Percentiles rank a stretch among this genome's conserved stretches.
Evolutionary conservation across 35 echinoderm and acorn worm genomes (phyloP).

Genomic region (Apostichopus californicus): DNA sequence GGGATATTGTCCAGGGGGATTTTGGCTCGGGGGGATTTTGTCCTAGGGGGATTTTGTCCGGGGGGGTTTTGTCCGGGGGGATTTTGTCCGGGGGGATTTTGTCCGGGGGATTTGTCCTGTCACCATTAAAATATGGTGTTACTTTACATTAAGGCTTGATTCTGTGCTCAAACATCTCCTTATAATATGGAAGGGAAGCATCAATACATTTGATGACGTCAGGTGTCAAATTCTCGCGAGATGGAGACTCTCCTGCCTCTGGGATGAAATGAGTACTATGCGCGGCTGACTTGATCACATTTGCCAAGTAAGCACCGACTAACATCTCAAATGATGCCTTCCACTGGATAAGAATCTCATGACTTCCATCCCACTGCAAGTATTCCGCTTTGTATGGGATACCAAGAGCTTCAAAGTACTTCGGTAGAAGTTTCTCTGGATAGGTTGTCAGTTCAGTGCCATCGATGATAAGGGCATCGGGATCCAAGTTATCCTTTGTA

Average conservation of each 20-base stretch:
- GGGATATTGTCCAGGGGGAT: too few relatives aligned
- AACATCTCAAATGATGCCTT: background rate
- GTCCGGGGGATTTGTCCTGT: too few relatives aligned
- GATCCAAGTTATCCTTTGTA: conserved; percentile 40
- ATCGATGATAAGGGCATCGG: conserved; percentile 60
- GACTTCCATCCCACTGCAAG: conserved; percentile 30
- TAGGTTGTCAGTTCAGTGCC: conserved; percentile 43
- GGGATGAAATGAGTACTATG: conserved; percentile 24
- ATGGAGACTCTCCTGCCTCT: background rate
- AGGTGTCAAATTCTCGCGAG: conserved; percentile 4
- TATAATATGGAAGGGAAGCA: conserved; percentile 17
- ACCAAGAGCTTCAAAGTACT: conserved; percentile 66
- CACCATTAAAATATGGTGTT: too few relatives aligned
- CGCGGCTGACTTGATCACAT: background rate
- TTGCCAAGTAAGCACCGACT: background rate
- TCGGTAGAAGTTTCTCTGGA: conserved; percentile 45
- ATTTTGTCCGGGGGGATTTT: too few relatives aligned
- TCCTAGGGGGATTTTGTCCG: too few relatives aligned
- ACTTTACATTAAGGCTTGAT: conserved; percentile 35
- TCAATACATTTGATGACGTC: conserved; percentile 53
- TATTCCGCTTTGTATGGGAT: conserved; percentile 55
- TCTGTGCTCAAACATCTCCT: conserved; percentile 48
- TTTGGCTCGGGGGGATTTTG: too few relatives aligned
- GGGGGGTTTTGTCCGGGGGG: too few relatives aligned
- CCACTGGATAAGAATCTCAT: conserved; percentile 29